These are phyloP conservation scores for Eclectus roratus DNA, from an alignment of 2,113 vertebrate species.

Conservation along the genomic window DNA sequence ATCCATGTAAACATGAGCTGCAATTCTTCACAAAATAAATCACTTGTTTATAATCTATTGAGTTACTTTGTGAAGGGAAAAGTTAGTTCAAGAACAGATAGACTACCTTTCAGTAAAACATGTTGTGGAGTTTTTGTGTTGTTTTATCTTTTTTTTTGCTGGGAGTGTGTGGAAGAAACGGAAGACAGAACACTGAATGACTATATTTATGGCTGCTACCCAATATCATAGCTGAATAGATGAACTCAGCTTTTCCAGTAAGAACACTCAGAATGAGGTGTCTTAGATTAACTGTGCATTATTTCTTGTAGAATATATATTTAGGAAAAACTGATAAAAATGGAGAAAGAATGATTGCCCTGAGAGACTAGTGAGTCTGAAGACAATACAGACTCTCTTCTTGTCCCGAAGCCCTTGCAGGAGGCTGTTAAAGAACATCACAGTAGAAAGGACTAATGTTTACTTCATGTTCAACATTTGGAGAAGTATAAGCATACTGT, in stretches of 20 bases:
- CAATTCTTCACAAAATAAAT: background rate
- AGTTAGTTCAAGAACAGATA: background rate
- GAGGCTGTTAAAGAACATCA: background rate
- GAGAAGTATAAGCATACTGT: accelerated
- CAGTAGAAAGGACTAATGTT: background rate
- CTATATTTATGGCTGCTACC: background rate
- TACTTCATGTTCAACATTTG: background rate
- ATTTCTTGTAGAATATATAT: background rate
- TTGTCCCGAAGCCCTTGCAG: background rate
- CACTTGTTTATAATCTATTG: background rate
- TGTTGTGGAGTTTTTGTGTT: background rate
- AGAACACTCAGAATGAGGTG: background rate
- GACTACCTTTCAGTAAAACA: background rate
- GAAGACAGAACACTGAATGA: background rate
- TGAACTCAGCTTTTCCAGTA: background rate
- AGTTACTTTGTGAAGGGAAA: background rate
- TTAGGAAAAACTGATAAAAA: background rate
- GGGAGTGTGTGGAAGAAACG: background rate
- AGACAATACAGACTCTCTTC: background rate
- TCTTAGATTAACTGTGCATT: background rate
- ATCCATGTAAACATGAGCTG: background rate
- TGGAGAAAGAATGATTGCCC: background rate
- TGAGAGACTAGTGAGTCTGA: background rate
- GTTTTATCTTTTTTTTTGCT: background rate
- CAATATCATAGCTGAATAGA: background rate